These are phyloP conservation scores for Arbacia lixula DNA, from an alignment of 53 echinoderm and acorn worm species.

Conservation along the genomic window DNA sequence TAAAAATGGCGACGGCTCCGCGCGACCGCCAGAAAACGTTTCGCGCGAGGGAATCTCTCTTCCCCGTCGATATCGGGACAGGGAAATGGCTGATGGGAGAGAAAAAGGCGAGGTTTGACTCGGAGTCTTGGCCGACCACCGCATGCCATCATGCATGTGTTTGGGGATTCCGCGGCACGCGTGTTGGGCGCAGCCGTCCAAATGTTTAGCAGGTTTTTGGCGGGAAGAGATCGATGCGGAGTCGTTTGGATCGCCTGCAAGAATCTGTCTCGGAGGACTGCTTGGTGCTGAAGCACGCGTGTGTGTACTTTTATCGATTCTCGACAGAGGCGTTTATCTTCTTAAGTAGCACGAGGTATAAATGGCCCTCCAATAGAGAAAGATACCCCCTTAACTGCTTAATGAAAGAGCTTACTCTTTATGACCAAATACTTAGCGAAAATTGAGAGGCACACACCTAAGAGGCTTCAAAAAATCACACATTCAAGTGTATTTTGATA, in stretches of 20 bases:
- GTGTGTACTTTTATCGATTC: conserved; percentile 59
- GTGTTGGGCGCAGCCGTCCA: conserved; percentile 34
- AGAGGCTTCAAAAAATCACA: no score
- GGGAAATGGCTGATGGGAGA: conserved; percentile 9
- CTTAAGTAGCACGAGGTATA: conserved; percentile 38
- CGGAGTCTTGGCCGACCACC: no score
- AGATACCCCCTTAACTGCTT: conserved; percentile 53
- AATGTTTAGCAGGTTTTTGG: conserved; percentile 60
- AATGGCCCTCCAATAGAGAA: conserved; percentile 32
- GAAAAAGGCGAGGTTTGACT: no score
- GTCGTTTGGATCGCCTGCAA: conserved; percentile 51
- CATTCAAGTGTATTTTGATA: no score
- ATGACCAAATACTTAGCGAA: no score
- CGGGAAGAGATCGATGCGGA: conserved; percentile 51
- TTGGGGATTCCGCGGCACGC: conserved; percentile 53
- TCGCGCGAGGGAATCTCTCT: conserved; percentile 30
- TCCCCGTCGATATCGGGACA: conserved; percentile 30
- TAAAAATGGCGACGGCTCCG: conserved; percentile 31
- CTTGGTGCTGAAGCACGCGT: conserved; percentile 59
- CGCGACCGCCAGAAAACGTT: conserved; percentile 33
- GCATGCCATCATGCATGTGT: conserved; percentile 21
- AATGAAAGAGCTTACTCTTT: no score
- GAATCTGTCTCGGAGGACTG: conserved; percentile 34
- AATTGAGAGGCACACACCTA: no score
- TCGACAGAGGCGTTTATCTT: conserved; percentile 39